Evolutionary conservation across 2,113 vertebrate species (phyloP).

Genomic region (Uria aalge): DNA sequence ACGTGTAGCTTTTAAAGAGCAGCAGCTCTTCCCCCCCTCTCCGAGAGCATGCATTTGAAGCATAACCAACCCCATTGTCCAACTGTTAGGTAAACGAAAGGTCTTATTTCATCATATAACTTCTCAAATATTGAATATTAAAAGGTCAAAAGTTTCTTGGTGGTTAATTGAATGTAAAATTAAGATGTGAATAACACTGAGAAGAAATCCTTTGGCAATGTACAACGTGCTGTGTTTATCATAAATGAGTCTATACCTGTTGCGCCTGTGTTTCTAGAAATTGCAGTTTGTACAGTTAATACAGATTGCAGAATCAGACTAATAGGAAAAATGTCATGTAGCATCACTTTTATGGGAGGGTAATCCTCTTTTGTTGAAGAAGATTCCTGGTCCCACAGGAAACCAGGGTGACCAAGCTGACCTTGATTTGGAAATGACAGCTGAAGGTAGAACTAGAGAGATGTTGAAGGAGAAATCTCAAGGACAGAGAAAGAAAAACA

Average conservation of each 20-base stretch:
- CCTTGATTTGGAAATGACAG: background rate
- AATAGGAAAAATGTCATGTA: background rate
- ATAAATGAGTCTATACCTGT: background rate
- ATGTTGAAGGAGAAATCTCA: background rate
- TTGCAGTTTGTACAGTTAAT: background rate
- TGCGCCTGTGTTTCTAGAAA: background rate
- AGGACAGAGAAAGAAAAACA: background rate
- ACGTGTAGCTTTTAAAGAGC: background rate
- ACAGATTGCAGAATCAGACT: background rate
- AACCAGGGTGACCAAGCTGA: background rate
- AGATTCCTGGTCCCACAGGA: background rate
- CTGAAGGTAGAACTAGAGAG: background rate
- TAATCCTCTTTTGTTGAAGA: background rate
- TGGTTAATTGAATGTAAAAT: background rate
- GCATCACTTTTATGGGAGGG: background rate
- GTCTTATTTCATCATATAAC: background rate
- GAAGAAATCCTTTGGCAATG: background rate
- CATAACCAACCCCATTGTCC: background rate
- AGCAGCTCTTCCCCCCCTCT: background rate
- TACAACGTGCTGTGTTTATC: background rate
- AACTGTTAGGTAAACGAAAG: background rate
- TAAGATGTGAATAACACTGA: background rate
- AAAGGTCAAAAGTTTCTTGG: background rate
- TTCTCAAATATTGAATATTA: background rate
- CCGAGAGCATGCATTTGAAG: background rate